Percentiles rank a stretch among this genome's conserved stretches.
phyloP scores from a whole-genome alignment of 2,888 invertebrate genomes.

The Apoda limacodes region DNA sequence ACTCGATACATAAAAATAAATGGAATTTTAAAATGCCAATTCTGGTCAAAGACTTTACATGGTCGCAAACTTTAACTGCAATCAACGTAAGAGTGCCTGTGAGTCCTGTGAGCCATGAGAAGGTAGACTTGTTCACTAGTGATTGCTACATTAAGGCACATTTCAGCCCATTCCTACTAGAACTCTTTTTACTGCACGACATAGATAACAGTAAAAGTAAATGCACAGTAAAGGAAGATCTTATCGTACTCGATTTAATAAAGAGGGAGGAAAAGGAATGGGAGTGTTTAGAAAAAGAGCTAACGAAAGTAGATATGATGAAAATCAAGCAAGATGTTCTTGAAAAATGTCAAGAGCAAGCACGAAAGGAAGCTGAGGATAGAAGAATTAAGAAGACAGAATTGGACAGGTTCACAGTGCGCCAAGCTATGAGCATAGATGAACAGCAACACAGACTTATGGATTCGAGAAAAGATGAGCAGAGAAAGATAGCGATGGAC shows the following conservation, averaged over 20 bases:
- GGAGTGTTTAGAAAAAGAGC: slow-evolving; percentile 66
- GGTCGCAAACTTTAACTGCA: slow-evolving; percentile 76
- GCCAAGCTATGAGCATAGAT: slow-evolving; percentile 61
- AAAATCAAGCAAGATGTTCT: slow-evolving; percentile 68
- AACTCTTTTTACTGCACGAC: slow-evolving; percentile 74
- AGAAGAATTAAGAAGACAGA: slow-evolving; percentile 60
- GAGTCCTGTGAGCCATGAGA: slow-evolving; percentile 70
- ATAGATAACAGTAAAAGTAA: slow-evolving; percentile 73
- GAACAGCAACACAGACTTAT: slow-evolving; percentile 69
- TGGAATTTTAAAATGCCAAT: slow-evolving; percentile 81
- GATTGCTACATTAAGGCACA: slow-evolving; percentile 79
- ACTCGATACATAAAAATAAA: no score
- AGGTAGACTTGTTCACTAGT: slow-evolving; percentile 77
- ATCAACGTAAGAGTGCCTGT: slow-evolving; percentile 76
- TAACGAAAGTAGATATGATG: slow-evolving; percentile 69
- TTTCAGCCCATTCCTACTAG: slow-evolving; percentile 80
- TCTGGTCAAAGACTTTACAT: slow-evolving; percentile 78
- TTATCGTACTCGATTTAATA: slow-evolving; percentile 74
- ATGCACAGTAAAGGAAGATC: slow-evolving; percentile 72
- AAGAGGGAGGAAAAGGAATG: slow-evolving; percentile 71
- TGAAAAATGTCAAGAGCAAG: slow-evolving; percentile 64
- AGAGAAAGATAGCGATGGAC: slow-evolving; percentile 73
- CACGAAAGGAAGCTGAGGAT: slow-evolving; percentile 65
- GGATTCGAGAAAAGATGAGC: slow-evolving; percentile 71
- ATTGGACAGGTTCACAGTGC: slow-evolving; percentile 66